These are phyloP conservation scores for Drepanosiphum platanoidis DNA, from an alignment of 2,888 invertebrate species.

Conservation along the genomic window DNA sequence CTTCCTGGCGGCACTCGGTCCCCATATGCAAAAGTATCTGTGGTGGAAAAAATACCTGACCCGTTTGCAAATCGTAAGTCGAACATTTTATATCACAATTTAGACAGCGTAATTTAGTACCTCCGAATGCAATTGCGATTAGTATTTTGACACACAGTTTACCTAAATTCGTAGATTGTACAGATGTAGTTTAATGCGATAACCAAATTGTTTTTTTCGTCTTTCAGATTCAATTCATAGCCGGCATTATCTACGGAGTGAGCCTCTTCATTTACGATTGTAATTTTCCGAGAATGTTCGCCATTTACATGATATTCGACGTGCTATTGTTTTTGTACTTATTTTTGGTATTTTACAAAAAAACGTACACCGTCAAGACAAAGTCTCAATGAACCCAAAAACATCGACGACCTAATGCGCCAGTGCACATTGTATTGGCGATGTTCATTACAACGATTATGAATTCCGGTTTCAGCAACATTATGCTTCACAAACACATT, in stretches of 20 bases:
- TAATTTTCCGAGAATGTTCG: slow-evolving; percentile 71
- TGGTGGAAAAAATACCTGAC: slow-evolving; percentile 72
- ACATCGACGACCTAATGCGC: background rate
- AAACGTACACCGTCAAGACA: slow-evolving; percentile 69
- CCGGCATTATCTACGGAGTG: slow-evolving; percentile 75
- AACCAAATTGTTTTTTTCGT: no score
- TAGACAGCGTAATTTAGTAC: no score
- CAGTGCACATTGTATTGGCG: background rate
- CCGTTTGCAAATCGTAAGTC: slow-evolving; percentile 68
- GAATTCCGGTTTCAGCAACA: background rate
- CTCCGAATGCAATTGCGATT: no score
- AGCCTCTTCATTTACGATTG: slow-evolving; percentile 71
- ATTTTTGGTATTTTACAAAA: slow-evolving; percentile 72
- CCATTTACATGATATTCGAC: slow-evolving; percentile 71
- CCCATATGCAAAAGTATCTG: slow-evolving; percentile 69
- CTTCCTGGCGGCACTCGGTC: slow-evolving; percentile 70
- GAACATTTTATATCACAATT: background rate
- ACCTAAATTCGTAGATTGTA: no score
- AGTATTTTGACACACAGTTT: no score
- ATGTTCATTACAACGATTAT: background rate
- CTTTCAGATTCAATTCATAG: slow-evolving; percentile 74
- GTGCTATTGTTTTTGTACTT: slow-evolving; percentile 71
- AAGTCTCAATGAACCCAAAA: slow-evolving; percentile 48
- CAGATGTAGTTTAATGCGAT: no score
- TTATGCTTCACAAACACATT: background rate